Evolutionary conservation across 1,140 invertebrate genomes (phyloP), one percentile per base, ranked within the genome.

Genomic region (Halictus rubicundus): DNA sequence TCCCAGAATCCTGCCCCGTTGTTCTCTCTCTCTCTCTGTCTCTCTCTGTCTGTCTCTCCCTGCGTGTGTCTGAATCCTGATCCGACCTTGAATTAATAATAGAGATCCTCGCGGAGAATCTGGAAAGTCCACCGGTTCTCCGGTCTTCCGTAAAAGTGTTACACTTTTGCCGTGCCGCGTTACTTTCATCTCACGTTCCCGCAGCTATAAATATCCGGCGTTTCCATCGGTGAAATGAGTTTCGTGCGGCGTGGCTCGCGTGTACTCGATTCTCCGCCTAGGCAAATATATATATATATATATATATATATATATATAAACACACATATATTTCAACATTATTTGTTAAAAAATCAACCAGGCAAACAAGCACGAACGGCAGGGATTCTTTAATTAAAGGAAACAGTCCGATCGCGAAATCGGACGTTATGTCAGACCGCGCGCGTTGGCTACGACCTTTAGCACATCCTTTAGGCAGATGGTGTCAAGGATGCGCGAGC

Each of bases 391-490:
- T 5, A 8, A 21, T n/a, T 5, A 8, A 21, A 19, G 42, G n/a
- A 16, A 49, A 61, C 57, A 21, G 0, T 52, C 25, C 19, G 16
- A 37, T 69, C 68, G 19, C 19, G 16, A 32, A 21, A 54, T 63
- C 68, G 60, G 42, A 19, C 32, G 68, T 78, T 64, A 72, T 64
- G 76, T 72, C 59, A 64, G 60, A 59, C 10, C 54, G n/a, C 65
- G 63, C 32, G 52, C 25, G 76, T 42, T 63, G 37, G 70, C 49
- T 74, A 39, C 84, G 85, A 87, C 85, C 85, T 87, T 83, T 87
- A 78, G 81, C 52, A 86, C 85, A 87, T 87, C 85, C 85, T 87
- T 87, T 87, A 73, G 84, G 54, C 81, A 75, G 84, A 87, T 73
- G 84, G 84, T 87, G 85, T 87, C 85, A 87, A 87, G 85, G 85